Conservation (phyloP, 1,140 invertebrate species). For the Eubasilissa regina region DNA sequence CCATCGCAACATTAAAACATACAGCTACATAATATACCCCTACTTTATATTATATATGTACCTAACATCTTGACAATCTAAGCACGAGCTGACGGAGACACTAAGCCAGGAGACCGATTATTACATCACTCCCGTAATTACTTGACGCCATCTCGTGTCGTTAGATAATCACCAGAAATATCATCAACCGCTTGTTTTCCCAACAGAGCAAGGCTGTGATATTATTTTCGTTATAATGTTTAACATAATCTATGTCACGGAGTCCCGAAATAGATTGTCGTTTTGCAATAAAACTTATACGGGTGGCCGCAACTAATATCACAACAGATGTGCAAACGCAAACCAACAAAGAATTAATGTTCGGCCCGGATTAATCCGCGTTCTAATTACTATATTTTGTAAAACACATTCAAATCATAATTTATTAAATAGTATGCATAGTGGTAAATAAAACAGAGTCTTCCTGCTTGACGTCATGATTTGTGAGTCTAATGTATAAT, state of each 20-base stretch:
- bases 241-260: constrained; percentile 42
- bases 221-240: constrained; percentile 41
- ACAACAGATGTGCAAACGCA: neutral
- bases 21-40: no score
- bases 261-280: constrained; percentile 38
- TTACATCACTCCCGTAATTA: neutral
- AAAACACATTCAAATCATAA: no score
- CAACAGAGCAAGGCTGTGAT: neutral
- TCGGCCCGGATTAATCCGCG: no score
- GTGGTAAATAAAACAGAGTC: no score
- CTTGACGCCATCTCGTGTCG: neutral
- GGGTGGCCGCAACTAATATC: constrained; percentile 18
- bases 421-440: no score
- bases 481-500: no score
- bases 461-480: no score
- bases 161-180: neutral
- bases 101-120: neutral
- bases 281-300: constrained; percentile 36
- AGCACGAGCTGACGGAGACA: neutral
- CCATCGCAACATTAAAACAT: no score
- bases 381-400: no score
- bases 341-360: neutral
- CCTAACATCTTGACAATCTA: neutral
- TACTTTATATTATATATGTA: no score
- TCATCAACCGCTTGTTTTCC: constrained; percentile 18